phyloP scores from a whole-genome alignment of 2,797 vertebrate genomes.

The Acanthopagrus latus region DNA sequence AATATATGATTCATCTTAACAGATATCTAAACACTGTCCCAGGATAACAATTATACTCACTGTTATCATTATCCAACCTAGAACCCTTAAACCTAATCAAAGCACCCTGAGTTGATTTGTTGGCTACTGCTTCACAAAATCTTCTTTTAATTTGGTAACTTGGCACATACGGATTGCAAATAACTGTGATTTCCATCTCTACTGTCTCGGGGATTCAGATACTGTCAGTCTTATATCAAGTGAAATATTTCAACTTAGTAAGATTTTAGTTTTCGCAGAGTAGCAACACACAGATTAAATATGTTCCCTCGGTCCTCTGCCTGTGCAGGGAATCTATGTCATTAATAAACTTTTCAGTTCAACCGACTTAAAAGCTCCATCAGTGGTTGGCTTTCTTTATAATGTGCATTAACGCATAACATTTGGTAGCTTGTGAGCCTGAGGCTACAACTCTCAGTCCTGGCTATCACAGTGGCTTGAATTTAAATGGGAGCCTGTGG shows the following conservation, averaged over 20 bases:
- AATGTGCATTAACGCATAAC: neutral
- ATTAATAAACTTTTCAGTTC: neutral
- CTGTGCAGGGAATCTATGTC: neutral
- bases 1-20: neutral
- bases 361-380: neutral
- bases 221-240: too few relatives aligned
- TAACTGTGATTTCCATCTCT: too few relatives aligned
- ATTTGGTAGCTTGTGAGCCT: slow-evolving; percentile 8
- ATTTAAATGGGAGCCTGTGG: neutral
- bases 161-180: neutral
- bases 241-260: too few relatives aligned
- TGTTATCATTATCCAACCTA: slow-evolving; percentile 1
- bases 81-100: neutral
- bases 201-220: too few relatives aligned
- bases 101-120: neutral
- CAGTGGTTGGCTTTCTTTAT: neutral
- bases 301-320: too few relatives aligned
- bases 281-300: too few relatives aligned
- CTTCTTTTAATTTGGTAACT: neutral
- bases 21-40: too few relatives aligned
- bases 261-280: too few relatives aligned
- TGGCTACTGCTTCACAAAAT: neutral
- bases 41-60: neutral
- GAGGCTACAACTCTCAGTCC: slow-evolving; percentile 8
- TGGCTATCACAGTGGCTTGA: neutral